Percentiles rank a stretch among this genome's conserved stretches.
Conservation (phyloP, 2,888 invertebrate genomes). For the Sarcophaga rosellei region DNA sequence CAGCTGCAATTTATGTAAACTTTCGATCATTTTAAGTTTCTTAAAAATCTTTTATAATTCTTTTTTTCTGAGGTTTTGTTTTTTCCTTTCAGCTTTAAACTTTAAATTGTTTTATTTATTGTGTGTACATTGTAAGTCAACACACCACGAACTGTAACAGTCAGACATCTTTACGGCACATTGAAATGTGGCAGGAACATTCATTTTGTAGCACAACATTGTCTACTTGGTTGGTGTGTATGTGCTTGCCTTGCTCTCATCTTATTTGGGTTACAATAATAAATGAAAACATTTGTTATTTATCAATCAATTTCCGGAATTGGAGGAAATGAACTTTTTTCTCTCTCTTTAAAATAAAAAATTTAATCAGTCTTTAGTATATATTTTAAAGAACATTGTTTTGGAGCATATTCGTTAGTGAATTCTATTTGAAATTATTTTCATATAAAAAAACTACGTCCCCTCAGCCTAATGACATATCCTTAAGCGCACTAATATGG, state of each 20-base stretch:
- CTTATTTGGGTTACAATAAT: not conserved
- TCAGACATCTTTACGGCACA: not conserved
- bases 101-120: too few species aligned
- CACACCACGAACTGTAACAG: not conserved
- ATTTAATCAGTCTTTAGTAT: not conserved
- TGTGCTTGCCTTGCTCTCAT: not conserved
- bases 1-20: too few species aligned
- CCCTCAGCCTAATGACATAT: too few species aligned
- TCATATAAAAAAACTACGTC: too few species aligned
- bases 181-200: not conserved
- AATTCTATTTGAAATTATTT: too few species aligned
- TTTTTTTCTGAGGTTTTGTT: too few species aligned
- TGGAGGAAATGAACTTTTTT: constrained; percentile 12
- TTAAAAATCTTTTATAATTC: too few species aligned
- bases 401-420: too few species aligned
- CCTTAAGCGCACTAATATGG: too few species aligned
- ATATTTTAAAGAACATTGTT: too few species aligned
- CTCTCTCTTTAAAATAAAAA: not conserved
- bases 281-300: constrained; percentile 31
- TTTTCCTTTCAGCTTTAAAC: too few species aligned
- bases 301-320: constrained; percentile 37
- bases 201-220: not conserved
- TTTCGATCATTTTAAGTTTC: too few species aligned
- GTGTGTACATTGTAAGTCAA: not conserved
- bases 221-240: not conserved